Evolutionary conservation across 2,113 vertebrate genomes (phyloP).

Genomic region (Anguilla rostrata): DNA sequence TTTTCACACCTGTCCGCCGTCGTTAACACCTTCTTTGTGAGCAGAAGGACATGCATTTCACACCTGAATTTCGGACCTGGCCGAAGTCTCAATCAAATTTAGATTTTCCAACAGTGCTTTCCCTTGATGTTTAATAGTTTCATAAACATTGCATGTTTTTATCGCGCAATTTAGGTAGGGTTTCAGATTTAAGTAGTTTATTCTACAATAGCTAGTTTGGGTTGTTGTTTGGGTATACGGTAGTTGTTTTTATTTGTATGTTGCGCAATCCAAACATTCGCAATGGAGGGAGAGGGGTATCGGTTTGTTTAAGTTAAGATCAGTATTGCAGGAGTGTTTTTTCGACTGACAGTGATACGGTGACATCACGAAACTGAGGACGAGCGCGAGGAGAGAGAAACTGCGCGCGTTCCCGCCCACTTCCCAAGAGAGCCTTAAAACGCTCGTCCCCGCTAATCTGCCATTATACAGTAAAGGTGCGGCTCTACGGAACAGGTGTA

Average conservation of each 20-base stretch:
- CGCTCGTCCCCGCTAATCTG: slow-evolving; percentile 49
- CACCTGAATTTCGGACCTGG: too few species aligned
- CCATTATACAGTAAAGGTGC: slow-evolving; percentile 57
- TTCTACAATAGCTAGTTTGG: background rate
- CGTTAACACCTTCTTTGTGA: too few species aligned
- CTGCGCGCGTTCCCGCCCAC: slow-evolving; percentile 43
- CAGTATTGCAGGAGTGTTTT: background rate
- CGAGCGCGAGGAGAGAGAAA: slow-evolving; percentile 56
- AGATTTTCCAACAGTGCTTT: too few species aligned
- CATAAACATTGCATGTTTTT: too few species aligned
- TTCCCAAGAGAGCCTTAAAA: slow-evolving; percentile 59
- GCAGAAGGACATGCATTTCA: too few species aligned
- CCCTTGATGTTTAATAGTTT: too few species aligned
- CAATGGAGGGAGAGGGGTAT: background rate
- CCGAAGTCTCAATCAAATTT: too few species aligned
- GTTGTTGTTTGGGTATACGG: too few species aligned
- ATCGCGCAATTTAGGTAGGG: too few species aligned
- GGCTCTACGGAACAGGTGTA: slow-evolving; percentile 62
- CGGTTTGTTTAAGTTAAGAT: background rate
- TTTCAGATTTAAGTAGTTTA: too few species aligned
- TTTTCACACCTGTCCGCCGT: too few species aligned
- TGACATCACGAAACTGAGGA: slow-evolving; percentile 63
- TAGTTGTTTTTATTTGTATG: background rate
- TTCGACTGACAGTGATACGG: background rate
- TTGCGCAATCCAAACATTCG: background rate